Percentiles rank a stretch among this genome's conserved stretches.
Conservation (phyloP, 2,888 invertebrate genomes). For the Ochropacha duplaris region DNA sequence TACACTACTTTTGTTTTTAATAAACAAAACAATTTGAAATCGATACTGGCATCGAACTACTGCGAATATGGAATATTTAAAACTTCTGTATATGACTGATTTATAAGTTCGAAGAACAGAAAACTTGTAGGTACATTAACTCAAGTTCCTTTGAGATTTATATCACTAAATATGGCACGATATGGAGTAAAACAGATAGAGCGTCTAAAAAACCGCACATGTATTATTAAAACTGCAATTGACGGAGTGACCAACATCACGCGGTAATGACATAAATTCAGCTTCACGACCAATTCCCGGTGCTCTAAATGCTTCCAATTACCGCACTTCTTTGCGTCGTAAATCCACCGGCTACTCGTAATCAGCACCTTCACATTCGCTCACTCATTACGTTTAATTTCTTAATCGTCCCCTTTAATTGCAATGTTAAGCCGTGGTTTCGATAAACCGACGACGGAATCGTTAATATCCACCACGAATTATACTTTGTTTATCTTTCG, state of each 20-base stretch:
- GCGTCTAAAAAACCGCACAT: constrained; percentile 15
- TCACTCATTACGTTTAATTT: constrained; percentile 73
- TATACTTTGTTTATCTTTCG: constrained; percentile 44
- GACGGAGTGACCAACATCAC: neutral
- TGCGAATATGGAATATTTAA: too few relatives aligned
- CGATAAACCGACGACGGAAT: constrained; percentile 53
- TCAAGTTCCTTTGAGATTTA: too few relatives aligned
- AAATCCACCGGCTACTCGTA: constrained; percentile 47
- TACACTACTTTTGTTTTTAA: too few relatives aligned
- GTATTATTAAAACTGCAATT: neutral
- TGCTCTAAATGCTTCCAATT: constrained; percentile 53
- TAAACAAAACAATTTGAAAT: too few relatives aligned
- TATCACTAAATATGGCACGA: too few relatives aligned
- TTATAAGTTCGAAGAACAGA: too few relatives aligned
- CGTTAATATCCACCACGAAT: constrained; percentile 60
- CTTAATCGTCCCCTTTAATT: constrained; percentile 75
- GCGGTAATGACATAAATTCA: constrained; percentile 7
- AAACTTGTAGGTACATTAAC: too few relatives aligned
- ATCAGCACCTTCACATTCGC: constrained; percentile 56
- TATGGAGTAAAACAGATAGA: constrained; percentile 3
- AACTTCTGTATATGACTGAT: too few relatives aligned
- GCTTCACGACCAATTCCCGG: constrained; percentile 11
- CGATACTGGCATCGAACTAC: too few relatives aligned
- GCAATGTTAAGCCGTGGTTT: constrained; percentile 67
- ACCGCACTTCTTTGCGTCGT: constrained; percentile 48